These are phyloP conservation scores for Bedellia somnulentella DNA, from an alignment of 2,888 invertebrate species.

Conservation along the genomic window DNA sequence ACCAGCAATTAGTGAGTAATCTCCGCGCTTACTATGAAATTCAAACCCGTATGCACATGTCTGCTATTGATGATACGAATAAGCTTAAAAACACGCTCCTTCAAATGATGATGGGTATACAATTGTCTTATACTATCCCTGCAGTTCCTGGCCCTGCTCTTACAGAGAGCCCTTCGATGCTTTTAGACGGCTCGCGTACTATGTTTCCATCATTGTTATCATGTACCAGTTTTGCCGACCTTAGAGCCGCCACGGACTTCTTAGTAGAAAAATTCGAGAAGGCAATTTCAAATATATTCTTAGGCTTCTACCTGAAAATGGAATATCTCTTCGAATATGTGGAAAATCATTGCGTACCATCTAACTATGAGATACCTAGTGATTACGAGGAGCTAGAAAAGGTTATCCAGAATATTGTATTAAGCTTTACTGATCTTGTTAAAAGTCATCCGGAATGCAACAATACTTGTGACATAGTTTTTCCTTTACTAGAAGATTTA, in stretches of 20 bases:
- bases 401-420: conserved; percentile 2
- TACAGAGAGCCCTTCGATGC: no score
- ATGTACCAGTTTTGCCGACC: conserved; percentile 15
- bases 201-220: conserved; percentile 15
- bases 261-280: no score
- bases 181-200: conserved; percentile 13
- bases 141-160: no score
- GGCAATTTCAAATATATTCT: no score
- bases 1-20: conserved; percentile 41
- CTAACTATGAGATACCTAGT: no score
- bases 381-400: conserved; percentile 9
- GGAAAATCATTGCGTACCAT: no score
- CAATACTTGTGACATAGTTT: no score
- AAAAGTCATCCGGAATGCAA: conserved; percentile 14
- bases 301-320: no score
- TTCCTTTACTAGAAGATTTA: no score
- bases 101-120: conserved; percentile 23
- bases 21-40: conserved; percentile 29
- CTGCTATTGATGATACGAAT: conserved; percentile 22
- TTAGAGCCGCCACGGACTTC: no score
- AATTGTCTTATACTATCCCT: no score
- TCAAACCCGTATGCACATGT: conserved; percentile 23
- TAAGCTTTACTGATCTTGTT: conserved; percentile 14
- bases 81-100: conserved; percentile 24
- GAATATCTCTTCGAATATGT: no score